Conservation (phyloP, 2,797 vertebrate species). For the Rhincodon typus region DNA sequence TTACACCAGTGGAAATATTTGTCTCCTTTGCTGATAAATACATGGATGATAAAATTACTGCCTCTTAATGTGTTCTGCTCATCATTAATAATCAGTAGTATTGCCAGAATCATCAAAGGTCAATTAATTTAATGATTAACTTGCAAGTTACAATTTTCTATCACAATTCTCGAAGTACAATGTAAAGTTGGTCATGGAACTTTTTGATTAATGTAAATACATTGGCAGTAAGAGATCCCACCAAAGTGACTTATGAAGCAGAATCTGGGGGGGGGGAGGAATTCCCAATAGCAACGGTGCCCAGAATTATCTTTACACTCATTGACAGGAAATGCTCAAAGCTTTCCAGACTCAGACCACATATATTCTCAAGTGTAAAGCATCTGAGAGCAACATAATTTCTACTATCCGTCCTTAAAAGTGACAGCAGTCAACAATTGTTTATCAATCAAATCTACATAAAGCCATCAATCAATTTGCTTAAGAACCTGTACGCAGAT, state of each 20-base stretch:
- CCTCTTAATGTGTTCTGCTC: neutral
- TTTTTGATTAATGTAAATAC: neutral
- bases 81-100: neutral
- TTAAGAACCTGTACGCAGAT: neutral
- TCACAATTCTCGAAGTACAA: neutral
- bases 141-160: neutral
- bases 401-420: neutral
- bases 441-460: neutral
- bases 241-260: neutral
- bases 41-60: neutral
- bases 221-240: neutral
- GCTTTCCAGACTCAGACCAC: constrained; percentile 5
- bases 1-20: neutral
- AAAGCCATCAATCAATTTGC: constrained; percentile 18
- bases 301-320: constrained; percentile 24
- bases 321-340: constrained; percentile 20
- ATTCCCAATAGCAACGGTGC: neutral
- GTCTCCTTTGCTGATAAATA: neutral
- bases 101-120: neutral
- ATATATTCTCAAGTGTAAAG: constrained; percentile 14
- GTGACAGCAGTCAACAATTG: constrained; percentile 2
- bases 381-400: neutral
- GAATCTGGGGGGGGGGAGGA: constrained; percentile 8
- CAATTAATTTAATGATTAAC: neutral
- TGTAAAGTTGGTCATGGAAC: neutral